Conservation (phyloP, 2,113 vertebrate genomes). For the Semnornis frantzii region DNA sequence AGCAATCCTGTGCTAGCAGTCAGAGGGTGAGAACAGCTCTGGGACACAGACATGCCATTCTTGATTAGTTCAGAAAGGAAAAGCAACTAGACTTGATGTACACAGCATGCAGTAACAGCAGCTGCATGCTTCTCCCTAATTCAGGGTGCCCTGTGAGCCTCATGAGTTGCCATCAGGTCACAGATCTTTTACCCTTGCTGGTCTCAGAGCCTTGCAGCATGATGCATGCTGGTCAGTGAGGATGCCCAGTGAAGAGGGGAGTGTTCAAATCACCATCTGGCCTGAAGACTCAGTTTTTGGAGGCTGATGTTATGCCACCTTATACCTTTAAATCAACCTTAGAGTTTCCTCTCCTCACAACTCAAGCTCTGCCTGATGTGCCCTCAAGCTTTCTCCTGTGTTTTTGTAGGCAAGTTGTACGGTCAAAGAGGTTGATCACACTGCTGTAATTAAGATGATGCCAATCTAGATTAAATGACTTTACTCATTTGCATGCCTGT, state of each 20-base stretch:
- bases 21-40: background rate
- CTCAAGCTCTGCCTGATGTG: rapidly evolving
- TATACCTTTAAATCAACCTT: background rate
- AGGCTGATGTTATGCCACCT: background rate
- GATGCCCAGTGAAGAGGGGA: background rate
- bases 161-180: background rate
- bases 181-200: background rate
- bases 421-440: background rate
- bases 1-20: background rate
- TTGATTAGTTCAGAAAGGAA: background rate
- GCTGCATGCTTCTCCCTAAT: background rate
- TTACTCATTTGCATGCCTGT: background rate
- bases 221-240: background rate
- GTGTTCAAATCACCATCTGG: background rate
- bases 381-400: background rate
- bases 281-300: background rate
- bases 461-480: background rate
- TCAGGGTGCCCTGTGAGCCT: background rate
- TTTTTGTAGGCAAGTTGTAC: background rate
- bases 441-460: background rate
- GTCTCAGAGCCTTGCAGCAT: background rate
- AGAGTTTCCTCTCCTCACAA: background rate
- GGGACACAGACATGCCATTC: background rate
- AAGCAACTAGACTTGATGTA: background rate
- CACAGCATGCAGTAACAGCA: background rate